Evolutionary conservation across 2,888 invertebrate species (phyloP).

Genomic region (Pheosia gnoma): DNA sequence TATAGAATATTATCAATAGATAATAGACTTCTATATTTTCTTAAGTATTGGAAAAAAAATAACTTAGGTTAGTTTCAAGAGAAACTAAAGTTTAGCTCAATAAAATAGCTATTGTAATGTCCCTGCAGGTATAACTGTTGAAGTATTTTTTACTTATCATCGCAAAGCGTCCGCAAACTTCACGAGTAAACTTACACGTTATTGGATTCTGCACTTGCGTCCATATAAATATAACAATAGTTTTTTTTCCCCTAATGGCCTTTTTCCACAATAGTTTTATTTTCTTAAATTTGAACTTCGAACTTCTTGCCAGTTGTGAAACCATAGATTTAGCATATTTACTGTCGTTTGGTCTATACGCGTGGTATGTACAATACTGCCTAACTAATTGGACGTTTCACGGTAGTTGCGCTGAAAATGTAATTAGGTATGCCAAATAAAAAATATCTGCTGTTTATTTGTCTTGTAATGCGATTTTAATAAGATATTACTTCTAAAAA

Average conservation of each 20-base stretch:
- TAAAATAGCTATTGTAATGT: conserved; percentile 7
- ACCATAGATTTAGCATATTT: background rate
- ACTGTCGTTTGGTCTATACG: too few species aligned
- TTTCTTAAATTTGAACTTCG: conserved; percentile 27
- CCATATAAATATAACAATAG: conserved; percentile 38
- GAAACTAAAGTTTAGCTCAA: conserved; percentile 6
- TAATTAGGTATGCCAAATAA: too few species aligned
- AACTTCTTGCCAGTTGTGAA: background rate
- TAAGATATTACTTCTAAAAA: too few species aligned
- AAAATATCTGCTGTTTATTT: too few species aligned
- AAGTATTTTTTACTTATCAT: conserved; percentile 37
- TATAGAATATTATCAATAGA: too few species aligned
- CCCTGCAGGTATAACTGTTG: conserved; percentile 9
- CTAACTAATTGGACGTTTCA: too few species aligned
- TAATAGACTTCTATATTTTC: background rate
- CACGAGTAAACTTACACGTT: conserved; percentile 55
- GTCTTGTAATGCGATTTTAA: too few species aligned
- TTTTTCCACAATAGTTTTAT: conserved; percentile 33
- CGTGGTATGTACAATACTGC: too few species aligned
- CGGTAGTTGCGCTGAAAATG: too few species aligned
- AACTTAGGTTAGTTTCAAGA: background rate
- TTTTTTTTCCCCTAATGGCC: too few species aligned
- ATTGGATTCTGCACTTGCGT: conserved; percentile 55
- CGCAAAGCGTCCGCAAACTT: conserved; percentile 40
- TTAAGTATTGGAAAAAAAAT: background rate